Evolutionary conservation across 2,888 invertebrate genomes (phyloP), one percentile per base, ranked within the genome.

Genomic region (Heliconius ethilla): DNA sequence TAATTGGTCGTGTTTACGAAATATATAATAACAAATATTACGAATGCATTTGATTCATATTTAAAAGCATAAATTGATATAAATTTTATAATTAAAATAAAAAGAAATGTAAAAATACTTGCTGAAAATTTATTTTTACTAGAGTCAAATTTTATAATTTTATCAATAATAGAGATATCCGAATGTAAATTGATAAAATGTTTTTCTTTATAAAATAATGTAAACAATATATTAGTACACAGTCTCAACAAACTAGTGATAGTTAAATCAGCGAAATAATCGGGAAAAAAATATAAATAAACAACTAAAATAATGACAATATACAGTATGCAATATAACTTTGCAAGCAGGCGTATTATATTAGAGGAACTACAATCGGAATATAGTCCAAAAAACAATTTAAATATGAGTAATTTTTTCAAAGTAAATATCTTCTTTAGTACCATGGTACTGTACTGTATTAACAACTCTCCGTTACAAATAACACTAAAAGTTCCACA

Each of bases 141-240:
- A 15, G 7, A 3, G 69, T 69, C 69, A 69, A 69, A 69, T 45
- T 69, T 69, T 40, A 69, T 69, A 15, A 69, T 69, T 69, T 69
- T 65, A 27, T 75, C 74, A 63, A 75, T 45, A 63, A 51, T 65
- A n/a, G 22, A 27, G 10, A 75, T 37, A 45, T 75, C 65, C 27
- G 65, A 65, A 75, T 75, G 18, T 22, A 75, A 75, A 10, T 75
- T 29, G 22, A 65, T 65, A 11, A 62, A 45, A 65, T 22, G 45
- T 63, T 65, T 65, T 29, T 65, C 22, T 51, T 75, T 65, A 25
- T 25, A 69, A 45, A 7, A 69, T 45, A 69, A 45, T 9, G 69
- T 25, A 3, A 45, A 25, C 15, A 13, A 40, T 45, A 69, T 37
- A 69, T 45, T 69, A 40, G 15, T 27, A 45, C 69, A 69, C 15